Conservation (phyloP, 2,797 vertebrate species). For the Emydoidea blandingii region DNA sequence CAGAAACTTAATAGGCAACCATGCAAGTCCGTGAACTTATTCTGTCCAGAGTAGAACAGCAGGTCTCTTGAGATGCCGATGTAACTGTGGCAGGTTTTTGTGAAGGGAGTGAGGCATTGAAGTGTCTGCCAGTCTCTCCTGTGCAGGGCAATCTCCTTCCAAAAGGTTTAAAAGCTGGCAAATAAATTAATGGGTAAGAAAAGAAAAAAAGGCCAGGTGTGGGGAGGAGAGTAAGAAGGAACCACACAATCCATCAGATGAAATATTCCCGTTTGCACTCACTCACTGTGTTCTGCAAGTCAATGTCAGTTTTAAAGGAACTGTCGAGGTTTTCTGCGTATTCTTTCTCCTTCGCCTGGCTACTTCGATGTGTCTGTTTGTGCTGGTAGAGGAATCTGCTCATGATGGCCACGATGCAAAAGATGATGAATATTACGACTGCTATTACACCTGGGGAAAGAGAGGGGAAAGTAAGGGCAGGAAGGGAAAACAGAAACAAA, state of each 20-base stretch:
- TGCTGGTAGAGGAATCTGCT: slow-evolving; percentile 93
- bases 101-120: slow-evolving; percentile 65
- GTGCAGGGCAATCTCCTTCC: slow-evolving; percentile 54
- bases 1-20: slow-evolving; percentile 48
- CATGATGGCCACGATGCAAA: slow-evolving; percentile 90
- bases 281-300: slow-evolving; percentile 91
- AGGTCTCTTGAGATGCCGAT: slow-evolving; percentile 50
- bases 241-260: slow-evolving; percentile 85
- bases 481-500: neutral
- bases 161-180: slow-evolving; percentile 41
- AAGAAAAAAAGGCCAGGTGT: neutral
- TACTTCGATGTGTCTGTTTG: slow-evolving; percentile 84
- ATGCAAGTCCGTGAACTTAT: slow-evolving; percentile 41
- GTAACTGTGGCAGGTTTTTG: slow-evolving; percentile 35
- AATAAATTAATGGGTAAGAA: slow-evolving; percentile 17
- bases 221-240: slow-evolving; percentile 49
- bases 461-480: neutral
- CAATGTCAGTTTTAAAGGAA: slow-evolving; percentile 86
- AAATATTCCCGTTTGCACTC: slow-evolving; percentile 97
- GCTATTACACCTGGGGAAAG: slow-evolving; percentile 90
- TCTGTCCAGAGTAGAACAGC: slow-evolving; percentile 32
- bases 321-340: slow-evolving; percentile 88
- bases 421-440: slow-evolving; percentile 92
- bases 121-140: slow-evolving; percentile 63
- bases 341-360: slow-evolving; percentile 87